Evolutionary conservation across 2,888 invertebrate genomes (phyloP).

Genomic region (Agrilus biguttatus): DNA sequence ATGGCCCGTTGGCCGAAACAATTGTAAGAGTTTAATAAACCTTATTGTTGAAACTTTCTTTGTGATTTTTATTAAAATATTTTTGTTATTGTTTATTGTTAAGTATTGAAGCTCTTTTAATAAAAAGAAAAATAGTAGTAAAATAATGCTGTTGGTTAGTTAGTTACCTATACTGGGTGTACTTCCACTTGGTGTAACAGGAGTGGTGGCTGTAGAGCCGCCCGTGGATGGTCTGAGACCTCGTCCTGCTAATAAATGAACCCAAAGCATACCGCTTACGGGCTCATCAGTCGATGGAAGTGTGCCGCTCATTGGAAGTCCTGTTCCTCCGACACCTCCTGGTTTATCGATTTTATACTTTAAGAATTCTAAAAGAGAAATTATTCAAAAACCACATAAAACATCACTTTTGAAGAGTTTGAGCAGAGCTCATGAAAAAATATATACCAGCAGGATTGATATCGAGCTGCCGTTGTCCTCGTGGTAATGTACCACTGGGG

Average conservation of each 20-base stretch:
- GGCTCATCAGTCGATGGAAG: conserved; percentile 34
- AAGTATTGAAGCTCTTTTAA: too few relatives aligned
- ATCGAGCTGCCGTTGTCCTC: conserved; percentile 62
- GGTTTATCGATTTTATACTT: conserved; percentile 84
- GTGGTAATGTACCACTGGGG: conserved; percentile 61
- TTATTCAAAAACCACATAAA: not conserved
- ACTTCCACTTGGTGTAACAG: conserved; percentile 46
- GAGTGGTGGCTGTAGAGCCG: conserved; percentile 55
- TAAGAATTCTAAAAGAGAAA: conserved; percentile 54
- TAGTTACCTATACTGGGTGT: conserved; percentile 28
- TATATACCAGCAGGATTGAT: conserved; percentile 71
- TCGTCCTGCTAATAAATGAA: conserved; percentile 76
- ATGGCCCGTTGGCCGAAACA: too few relatives aligned
- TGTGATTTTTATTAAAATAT: too few relatives aligned
- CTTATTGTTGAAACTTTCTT: too few relatives aligned
- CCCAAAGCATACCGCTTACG: conserved; percentile 79
- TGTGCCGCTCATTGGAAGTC: conserved; percentile 12
- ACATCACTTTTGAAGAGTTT: too few relatives aligned
- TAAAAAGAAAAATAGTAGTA: too few relatives aligned
- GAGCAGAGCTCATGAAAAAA: not conserved
- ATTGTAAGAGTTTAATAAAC: too few relatives aligned
- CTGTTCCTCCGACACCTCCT: conserved; percentile 18
- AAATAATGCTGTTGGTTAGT: too few relatives aligned
- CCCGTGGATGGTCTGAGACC: conserved; percentile 63
- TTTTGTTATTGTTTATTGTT: too few relatives aligned